phyloP scores from a whole-genome alignment of 2,888 invertebrate genomes.

The Syritta pipiens region DNA sequence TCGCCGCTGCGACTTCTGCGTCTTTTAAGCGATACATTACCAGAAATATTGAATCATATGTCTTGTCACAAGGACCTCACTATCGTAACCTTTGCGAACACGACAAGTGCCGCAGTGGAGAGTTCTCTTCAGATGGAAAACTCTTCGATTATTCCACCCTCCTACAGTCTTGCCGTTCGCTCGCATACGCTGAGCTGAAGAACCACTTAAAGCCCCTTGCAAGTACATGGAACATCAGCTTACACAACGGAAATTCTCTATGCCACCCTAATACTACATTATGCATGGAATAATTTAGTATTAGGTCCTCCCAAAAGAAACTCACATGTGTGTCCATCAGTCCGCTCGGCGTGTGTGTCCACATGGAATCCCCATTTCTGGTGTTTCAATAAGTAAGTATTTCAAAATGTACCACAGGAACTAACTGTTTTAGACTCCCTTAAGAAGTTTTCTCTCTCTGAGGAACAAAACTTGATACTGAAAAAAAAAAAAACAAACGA shows the following conservation, averaged over 20 bases:
- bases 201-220: constrained; percentile 53
- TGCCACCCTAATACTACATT: constrained; percentile 66
- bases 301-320: constrained; percentile 29
- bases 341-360: constrained; percentile 17
- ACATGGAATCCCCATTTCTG: constrained; percentile 5
- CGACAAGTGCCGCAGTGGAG: constrained; percentile 36
- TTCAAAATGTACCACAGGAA: constrained; percentile 43
- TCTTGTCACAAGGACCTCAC: constrained; percentile 9
- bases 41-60: constrained; percentile 29
- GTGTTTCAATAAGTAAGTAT: constrained; percentile 44
- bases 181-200: constrained; percentile 48
- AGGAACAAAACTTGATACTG: constrained; percentile 31
- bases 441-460: constrained; percentile 33
- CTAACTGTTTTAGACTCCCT: constrained; percentile 41
- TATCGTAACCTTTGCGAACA: constrained; percentile 34
- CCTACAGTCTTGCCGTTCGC: constrained; percentile 5
- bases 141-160: constrained; percentile 44
- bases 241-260: constrained; percentile 65
- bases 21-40: constrained; percentile 14
- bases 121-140: constrained; percentile 27
- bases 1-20: too few relatives aligned
- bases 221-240: constrained; percentile 64
- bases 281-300: constrained; percentile 69
- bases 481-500: neutral
- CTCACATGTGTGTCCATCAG: neutral